phyloP scores from a whole-genome alignment of 2,888 invertebrate genomes.

The Erebia ligea region DNA sequence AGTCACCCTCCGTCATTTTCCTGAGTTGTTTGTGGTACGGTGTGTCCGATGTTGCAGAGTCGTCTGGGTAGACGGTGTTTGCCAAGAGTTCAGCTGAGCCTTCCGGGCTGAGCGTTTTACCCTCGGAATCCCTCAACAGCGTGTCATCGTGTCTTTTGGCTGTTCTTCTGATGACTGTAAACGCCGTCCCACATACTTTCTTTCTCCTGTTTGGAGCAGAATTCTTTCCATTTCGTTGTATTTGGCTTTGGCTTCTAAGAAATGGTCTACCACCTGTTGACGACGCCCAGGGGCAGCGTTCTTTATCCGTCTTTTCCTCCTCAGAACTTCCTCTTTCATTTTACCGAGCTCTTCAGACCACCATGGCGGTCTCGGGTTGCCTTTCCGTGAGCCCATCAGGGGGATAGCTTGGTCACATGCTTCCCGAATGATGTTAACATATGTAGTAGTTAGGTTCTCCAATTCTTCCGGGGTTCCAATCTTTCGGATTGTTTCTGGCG shows the following conservation, averaged over 20 bases:
- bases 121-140: conserved; percentile 21
- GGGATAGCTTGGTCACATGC: not conserved
- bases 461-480: not conserved
- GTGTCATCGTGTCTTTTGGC: conserved; percentile 9
- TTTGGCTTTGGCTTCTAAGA: conserved; percentile 17
- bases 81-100: conserved; percentile 37
- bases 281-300: too few species aligned
- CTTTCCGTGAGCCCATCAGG: not conserved
- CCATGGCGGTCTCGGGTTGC: not conserved
- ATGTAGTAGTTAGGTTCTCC: not conserved
- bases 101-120: conserved; percentile 28
- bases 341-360: not conserved
- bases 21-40: conserved; percentile 8
- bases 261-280: too few species aligned
- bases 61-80: conserved; percentile 10
- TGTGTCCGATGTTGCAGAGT: conserved; percentile 23
- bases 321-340: too few species aligned
- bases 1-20: not conserved
- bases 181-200: too few species aligned
- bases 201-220: conserved; percentile 15
- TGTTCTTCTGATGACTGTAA: too few species aligned
- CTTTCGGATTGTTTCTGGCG: not conserved
- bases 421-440: not conserved
- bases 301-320: too few species aligned
- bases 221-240: conserved; percentile 23